phyloP scores from a whole-genome alignment of 2,888 invertebrate species.

The Ornithoptera alexandrae region DNA sequence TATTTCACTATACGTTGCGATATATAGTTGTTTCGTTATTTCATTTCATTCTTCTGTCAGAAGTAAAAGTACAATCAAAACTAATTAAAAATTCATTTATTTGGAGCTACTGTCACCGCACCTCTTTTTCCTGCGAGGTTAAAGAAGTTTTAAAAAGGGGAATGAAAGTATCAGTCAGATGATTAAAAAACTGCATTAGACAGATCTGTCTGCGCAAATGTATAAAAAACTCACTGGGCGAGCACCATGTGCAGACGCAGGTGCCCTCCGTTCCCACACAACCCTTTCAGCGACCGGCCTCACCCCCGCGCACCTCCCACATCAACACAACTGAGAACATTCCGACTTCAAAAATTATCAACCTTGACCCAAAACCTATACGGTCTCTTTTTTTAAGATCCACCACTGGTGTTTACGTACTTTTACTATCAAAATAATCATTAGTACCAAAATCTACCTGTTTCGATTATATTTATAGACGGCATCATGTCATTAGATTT shows the following conservation, averaged over 20 bases:
- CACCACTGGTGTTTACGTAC: slow-evolving; percentile 37
- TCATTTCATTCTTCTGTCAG: too few species aligned
- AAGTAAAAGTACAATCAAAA: too few species aligned
- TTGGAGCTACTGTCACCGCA: too few species aligned
- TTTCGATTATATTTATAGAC: slow-evolving; percentile 75
- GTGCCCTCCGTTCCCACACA: slow-evolving; percentile 81
- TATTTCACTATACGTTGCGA: too few species aligned
- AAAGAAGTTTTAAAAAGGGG: not conserved
- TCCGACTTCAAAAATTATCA: slow-evolving; percentile 38
- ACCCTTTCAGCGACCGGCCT: slow-evolving; percentile 74
- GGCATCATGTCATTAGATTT: slow-evolving; percentile 79
- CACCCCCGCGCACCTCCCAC: slow-evolving; percentile 48
- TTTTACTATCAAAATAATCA: slow-evolving; percentile 45
- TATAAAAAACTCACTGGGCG: slow-evolving; percentile 69
- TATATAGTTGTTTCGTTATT: too few species aligned
- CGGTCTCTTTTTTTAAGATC: slow-evolving; percentile 32
- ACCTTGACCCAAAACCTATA: slow-evolving; percentile 30
- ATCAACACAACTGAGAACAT: slow-evolving; percentile 43
- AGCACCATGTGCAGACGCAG: slow-evolving; percentile 79
- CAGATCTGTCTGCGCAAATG: slow-evolving; percentile 71
- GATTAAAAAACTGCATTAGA: slow-evolving; percentile 74
- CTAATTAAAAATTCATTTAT: too few species aligned
- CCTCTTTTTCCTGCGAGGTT: not conserved
- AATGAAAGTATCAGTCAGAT: slow-evolving; percentile 40
- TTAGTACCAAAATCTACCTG: slow-evolving; percentile 77